Conservation (phyloP, 2,888 invertebrate genomes). For the Tinea semifulvella region DNA sequence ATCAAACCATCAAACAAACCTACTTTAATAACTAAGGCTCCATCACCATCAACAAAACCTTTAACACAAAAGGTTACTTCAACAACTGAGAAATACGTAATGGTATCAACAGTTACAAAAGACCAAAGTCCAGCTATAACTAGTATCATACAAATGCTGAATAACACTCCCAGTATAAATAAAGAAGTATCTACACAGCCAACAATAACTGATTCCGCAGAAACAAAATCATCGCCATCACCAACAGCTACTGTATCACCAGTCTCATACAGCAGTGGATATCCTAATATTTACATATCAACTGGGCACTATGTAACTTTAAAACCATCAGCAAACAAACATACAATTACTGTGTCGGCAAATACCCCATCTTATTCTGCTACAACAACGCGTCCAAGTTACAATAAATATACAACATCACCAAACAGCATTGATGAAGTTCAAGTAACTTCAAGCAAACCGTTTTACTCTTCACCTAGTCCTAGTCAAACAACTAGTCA, state of each 20-base stretch:
- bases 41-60: constrained; percentile 19
- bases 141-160: constrained; percentile 72
- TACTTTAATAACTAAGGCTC: constrained; percentile 18
- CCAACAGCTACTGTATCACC: constrained; percentile 34
- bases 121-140: constrained; percentile 64
- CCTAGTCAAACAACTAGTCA: constrained; percentile 56
- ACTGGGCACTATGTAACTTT: constrained; percentile 54
- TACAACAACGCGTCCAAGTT: constrained; percentile 30
- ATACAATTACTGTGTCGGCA: constrained; percentile 20
- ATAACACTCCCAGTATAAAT: constrained; percentile 48
- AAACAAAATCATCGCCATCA: constrained; percentile 50
- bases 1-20: constrained; percentile 32
- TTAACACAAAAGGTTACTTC: not conserved
- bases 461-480: constrained; percentile 39
- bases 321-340: constrained; percentile 36
- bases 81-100: constrained; percentile 54
- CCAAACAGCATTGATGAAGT: constrained; percentile 38
- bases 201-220: constrained; percentile 30
- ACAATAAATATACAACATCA: constrained; percentile 33
- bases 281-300: constrained; percentile 37
- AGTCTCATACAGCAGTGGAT: constrained; percentile 38
- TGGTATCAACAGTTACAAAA: constrained; percentile 65
- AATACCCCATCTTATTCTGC: constrained; percentile 22
- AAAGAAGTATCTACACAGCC: constrained; percentile 43
- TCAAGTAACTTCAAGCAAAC: constrained; percentile 31